Evolutionary conservation across 2,113 vertebrate species (phyloP).

Genomic region (Trematomus loennbergii): DNA sequence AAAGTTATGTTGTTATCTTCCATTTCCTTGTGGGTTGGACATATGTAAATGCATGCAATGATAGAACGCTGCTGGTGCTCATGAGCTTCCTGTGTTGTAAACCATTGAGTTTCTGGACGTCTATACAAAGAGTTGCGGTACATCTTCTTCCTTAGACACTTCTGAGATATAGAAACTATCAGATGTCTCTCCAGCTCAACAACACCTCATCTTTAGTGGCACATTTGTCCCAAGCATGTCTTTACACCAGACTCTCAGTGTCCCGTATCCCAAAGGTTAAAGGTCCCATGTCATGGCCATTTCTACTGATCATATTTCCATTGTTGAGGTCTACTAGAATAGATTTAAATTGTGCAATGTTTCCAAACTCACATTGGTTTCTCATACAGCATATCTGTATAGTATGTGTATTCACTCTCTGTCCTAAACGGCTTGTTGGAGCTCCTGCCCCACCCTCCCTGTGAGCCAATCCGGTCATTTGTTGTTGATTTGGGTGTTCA

Average conservation of each 20-base stretch:
- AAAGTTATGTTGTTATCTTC: neutral
- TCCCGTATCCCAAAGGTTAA: constrained; percentile 53
- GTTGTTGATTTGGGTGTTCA: too few species aligned
- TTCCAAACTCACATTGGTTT: too few species aligned
- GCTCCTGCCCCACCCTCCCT: too few species aligned
- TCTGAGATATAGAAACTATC: constrained; percentile 37
- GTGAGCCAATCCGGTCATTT: too few species aligned
- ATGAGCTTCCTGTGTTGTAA: neutral
- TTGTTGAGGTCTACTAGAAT: too few species aligned
- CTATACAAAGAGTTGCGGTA: too few species aligned
- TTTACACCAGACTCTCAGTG: constrained; percentile 33
- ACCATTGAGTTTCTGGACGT: neutral
- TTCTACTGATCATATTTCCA: too few species aligned
- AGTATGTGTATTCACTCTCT: too few species aligned
- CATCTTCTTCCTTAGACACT: neutral
- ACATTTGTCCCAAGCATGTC: constrained; percentile 39
- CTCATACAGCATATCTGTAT: too few species aligned
- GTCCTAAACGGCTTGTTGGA: too few species aligned
- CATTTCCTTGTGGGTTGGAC: neutral
- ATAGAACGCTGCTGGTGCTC: neutral
- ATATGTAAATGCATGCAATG: neutral
- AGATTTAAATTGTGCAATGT: too few species aligned
- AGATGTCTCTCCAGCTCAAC: constrained; percentile 31
- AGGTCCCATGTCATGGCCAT: too few species aligned
- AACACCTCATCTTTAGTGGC: constrained; percentile 25